Base-by-base conservation (phyloP, 1,140 invertebrate genomes). In the Apis dorsata region DNA sequence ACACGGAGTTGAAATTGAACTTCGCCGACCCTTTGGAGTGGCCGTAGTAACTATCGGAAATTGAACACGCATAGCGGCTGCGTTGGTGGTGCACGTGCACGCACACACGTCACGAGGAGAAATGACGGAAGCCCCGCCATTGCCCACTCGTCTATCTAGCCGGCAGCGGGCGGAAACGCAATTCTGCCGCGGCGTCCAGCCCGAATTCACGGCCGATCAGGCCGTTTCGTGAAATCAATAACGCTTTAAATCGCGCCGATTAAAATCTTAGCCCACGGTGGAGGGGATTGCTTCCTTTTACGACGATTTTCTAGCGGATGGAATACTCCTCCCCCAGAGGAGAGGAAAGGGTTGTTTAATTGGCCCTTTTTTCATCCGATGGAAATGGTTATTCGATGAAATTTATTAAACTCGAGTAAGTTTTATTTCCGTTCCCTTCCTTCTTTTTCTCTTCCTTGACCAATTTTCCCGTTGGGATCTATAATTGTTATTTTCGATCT, bases 11-110 rank as follows among this genome's bases (percentile, higher is more conserved):
- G 86, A 91, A 92, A 91, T 91, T 91, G 90, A 92, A 91, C 90
- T 92, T 92, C 28, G 85, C 84, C 88, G 88, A 91, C 85, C 89
- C 89, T 90, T 91, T 91, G 88, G 86, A 82, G 85, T 84, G 86
- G 77, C 84, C 82, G 87, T 88, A 80, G 89, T 88, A 92, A 91
- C 90, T 90, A 90, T 91, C 89, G 89, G 91, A 92, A 92, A 92
- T 92, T 91, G 90, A 90, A 90, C 86, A 86, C 88, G 88, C 87
- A 84, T 89, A 91, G 80, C 66, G 86, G 71, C 49, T 24, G 21
- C 69, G 77, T 17, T 44, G 34, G 5, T 78, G 81, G 65, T 57
- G 69, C 28, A 51, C 59, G 74, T 59, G 60, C 44, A 72, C 21
- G 59, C 68, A 78, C 78, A 63, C 51, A 21, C 17, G 15, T 68